Evolutionary conservation across 2,888 invertebrate species (phyloP).

Genomic region (Eurytoma californica): DNA sequence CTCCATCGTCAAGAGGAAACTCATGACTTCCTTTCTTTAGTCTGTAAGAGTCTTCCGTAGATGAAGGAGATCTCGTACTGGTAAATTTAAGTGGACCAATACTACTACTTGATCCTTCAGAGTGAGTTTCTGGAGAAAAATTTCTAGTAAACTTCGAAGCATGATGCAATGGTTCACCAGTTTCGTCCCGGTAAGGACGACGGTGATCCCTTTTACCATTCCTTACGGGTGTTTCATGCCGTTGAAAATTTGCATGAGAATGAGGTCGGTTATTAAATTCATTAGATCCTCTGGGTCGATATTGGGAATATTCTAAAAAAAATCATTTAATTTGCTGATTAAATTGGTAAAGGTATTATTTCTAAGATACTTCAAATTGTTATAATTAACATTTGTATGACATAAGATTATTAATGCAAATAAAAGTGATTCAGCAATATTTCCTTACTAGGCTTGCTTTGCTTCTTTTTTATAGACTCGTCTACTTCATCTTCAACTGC

Average conservation of each 20-base stretch:
- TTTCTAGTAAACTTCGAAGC: not conserved
- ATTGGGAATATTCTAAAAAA: constrained; percentile 1
- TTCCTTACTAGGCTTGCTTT: constrained; percentile 40
- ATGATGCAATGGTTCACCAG: constrained; percentile 2
- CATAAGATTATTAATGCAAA: not conserved
- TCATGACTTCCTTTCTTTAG: not conserved
- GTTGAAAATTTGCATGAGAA: not conserved
- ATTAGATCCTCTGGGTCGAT: not conserved
- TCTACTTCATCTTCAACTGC: constrained; percentile 59
- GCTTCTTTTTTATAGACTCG: constrained; percentile 35
- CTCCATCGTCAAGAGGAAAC: not conserved
- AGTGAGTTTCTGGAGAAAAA: too few species aligned
- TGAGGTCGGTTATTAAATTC: not conserved
- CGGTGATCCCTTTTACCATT: not conserved
- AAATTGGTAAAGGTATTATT: not conserved
- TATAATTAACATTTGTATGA: too few species aligned
- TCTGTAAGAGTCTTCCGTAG: constrained; percentile 32
- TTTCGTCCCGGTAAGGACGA: constrained; percentile 40
- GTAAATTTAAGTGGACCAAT: too few species aligned
- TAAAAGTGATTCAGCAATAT: too few species aligned
- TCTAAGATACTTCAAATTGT: not conserved
- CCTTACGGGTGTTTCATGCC: not conserved
- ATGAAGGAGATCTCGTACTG: constrained; percentile 1
- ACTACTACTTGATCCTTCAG: too few species aligned
- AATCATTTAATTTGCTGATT: not conserved